phyloP scores from a whole-genome alignment of 2,113 vertebrate genomes.

The Alligator mississippiensis region DNA sequence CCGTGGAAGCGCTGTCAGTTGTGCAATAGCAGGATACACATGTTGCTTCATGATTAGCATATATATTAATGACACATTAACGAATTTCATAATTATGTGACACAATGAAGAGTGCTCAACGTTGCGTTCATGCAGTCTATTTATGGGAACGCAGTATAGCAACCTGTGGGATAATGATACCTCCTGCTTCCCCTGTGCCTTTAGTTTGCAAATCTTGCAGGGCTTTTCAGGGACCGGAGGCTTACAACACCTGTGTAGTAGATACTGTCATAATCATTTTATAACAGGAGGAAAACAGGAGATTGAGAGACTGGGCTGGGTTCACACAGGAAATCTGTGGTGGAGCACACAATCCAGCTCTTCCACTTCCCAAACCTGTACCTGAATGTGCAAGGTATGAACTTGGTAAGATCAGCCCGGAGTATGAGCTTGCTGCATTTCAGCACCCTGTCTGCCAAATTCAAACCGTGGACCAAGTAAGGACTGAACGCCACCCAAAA shows the following conservation, averaged over 20 bases:
- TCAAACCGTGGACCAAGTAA: neutral
- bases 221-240: neutral
- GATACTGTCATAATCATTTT: neutral
- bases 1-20: conserved; percentile 14
- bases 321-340: neutral
- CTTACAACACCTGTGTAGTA: neutral
- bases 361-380: neutral
- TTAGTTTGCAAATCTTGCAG: neutral
- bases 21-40: conserved; percentile 26
- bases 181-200: neutral
- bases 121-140: neutral
- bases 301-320: neutral
- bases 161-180: neutral
- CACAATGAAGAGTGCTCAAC: conserved; percentile 40
- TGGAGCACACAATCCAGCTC: rapidly evolving
- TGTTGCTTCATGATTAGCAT: conserved; percentile 37
- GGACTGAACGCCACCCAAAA: neutral
- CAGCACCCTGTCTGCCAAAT: neutral
- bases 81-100: conserved; percentile 24
- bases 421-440: neutral
- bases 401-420: neutral
- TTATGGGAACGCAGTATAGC: neutral
- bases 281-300: neutral
- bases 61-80: conserved; percentile 48
- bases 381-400: neutral